Percentiles rank a stretch among this genome's conserved stretches.
These are phyloP conservation scores for Andrena hattorfiana DNA, from an alignment of 2,888 invertebrate genomes.

Conservation along the genomic window DNA sequence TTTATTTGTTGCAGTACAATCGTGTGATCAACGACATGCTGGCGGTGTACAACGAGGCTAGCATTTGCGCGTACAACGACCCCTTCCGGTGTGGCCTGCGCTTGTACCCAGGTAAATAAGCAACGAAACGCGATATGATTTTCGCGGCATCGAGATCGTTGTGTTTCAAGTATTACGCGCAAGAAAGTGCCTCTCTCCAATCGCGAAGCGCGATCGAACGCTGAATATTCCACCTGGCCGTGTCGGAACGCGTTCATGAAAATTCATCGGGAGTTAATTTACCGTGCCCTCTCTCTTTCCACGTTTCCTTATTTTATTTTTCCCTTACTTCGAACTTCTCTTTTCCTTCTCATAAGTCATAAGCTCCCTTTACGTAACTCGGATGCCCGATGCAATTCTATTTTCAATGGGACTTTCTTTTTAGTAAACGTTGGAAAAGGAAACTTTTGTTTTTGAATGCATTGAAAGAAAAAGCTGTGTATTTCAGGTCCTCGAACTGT, in stretches of 20 bases:
- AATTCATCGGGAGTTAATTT: constrained; percentile 37
- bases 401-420: neutral
- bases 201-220: constrained; percentile 30
- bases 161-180: constrained; percentile 47
- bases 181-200: constrained; percentile 56
- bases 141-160: constrained; percentile 52
- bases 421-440: neutral
- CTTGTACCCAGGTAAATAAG: constrained; percentile 89
- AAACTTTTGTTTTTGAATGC: too few species aligned
- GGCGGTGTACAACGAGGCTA: constrained; percentile 93
- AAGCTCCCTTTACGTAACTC: neutral
- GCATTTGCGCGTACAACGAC: constrained; percentile 93
- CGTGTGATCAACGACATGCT: constrained; percentile 95
- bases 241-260: constrained; percentile 36
- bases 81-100: constrained; percentile 93
- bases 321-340: neutral
- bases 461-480: too few species aligned
- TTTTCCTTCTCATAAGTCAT: neutral
- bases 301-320: neutral
- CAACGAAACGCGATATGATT: constrained; percentile 36
- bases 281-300: neutral
- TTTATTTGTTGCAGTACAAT: constrained; percentile 89
- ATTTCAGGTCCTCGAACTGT: too few species aligned
- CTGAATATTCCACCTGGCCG: constrained; percentile 28
- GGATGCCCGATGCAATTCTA: neutral